Base-by-base conservation (phyloP, 1,140 invertebrate genomes). In the Drosophila oshimai region DNA sequence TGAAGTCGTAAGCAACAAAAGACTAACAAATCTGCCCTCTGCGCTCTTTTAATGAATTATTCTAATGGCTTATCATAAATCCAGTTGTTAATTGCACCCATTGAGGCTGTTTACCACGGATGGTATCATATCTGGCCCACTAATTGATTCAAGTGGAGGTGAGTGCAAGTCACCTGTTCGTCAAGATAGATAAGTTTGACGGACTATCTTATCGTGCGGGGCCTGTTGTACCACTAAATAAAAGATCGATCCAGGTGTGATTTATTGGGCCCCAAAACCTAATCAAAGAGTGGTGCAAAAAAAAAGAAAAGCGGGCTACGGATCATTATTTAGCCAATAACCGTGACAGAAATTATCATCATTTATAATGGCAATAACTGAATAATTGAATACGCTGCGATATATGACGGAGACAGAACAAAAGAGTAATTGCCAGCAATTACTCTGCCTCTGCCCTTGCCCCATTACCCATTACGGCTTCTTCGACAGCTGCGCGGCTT, bases 291-390 rank as follows among this genome's bases (percentile, higher is more conserved):
- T 15, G 22, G 13, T 45, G 39, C 51, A 12, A 57, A 57, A 58
- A 26, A 15, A 45, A 12, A 57, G 44, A 58, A 26, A 15, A 45
- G 44, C 53, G 15, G 24, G 6, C 20, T 6, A 36, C 29, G 45
- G n/a, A 37, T 79, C 61, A 79, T 79, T 79, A 80, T 64, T 70
- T 13, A 51, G 29, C 55, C 41, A 79, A 79, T 70, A 79, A 55
- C 62, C 70, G 42, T 60, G 64, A 64, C 76, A 46, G 47, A 51
- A 60, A 57, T 69, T 73, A 49, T 79, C 36, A 54, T 62, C 72
- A 70, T 79, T 79, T 54, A 79, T 69, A 53, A 69, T 39, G 57
- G 50, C 36, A 53, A 36, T 64, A 53, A 36, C 51, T 62, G 17
- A 62, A 62, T 62, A 62, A 62, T 62, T 62, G 58, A 62, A 62